Conservation (phyloP, 2,113 vertebrate genomes). For the Phainopepla nitens region DNA sequence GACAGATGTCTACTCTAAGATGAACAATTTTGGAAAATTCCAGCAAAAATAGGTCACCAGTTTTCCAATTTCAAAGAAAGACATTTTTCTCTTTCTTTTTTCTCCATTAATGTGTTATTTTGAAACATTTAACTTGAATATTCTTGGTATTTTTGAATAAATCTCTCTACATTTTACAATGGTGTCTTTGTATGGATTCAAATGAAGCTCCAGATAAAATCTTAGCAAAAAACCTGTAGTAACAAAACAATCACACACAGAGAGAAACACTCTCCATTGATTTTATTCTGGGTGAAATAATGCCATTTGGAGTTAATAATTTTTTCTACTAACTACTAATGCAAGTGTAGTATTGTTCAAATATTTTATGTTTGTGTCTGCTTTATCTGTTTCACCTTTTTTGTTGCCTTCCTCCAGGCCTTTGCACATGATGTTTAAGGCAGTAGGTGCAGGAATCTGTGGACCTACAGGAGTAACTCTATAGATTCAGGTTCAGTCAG, state of each 20-base stretch:
- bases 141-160: neutral
- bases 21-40: neutral
- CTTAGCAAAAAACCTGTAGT: neutral
- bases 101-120: neutral
- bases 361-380: neutral
- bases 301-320: neutral
- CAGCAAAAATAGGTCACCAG: neutral
- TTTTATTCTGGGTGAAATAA: neutral
- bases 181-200: neutral
- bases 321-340: neutral
- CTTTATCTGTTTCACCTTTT: neutral
- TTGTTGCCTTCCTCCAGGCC: neutral
- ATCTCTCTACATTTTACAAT: neutral
- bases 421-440: neutral
- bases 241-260: neutral
- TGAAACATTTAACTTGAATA: neutral
- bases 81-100: neutral
- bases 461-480: fast-evolving
- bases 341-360: neutral
- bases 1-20: neutral
- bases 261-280: neutral
- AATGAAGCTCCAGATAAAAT: neutral
- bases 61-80: neutral
- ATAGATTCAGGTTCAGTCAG: neutral
- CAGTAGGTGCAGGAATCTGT: neutral